phyloP scores from a whole-genome alignment of 2,797 vertebrate species.

The Squalus acanthias region DNA sequence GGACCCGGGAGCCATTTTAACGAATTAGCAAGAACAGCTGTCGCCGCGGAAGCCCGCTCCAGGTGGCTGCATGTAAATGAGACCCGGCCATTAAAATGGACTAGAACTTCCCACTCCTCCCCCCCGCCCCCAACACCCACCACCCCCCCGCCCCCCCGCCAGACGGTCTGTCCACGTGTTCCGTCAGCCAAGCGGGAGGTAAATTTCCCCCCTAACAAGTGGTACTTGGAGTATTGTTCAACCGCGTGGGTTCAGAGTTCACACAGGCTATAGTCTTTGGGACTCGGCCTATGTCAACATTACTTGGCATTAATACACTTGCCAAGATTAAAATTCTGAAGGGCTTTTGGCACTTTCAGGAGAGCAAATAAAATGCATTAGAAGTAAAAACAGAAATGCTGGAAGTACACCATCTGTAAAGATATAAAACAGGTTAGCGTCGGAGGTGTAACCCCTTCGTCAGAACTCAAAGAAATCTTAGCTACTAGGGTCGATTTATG shows the following conservation, averaged over 20 bases:
- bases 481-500: too few species aligned
- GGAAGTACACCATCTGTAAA: background rate
- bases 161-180: background rate
- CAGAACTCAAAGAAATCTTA: background rate
- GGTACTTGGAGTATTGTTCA: background rate
- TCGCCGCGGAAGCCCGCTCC: background rate
- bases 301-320: background rate
- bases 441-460: background rate
- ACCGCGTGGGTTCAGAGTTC: background rate
- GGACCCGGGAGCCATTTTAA: background rate
- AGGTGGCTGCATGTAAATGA: background rate
- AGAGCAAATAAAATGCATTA: background rate
- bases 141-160: background rate
- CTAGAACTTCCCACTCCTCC: background rate
- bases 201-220: background rate
- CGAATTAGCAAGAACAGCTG: background rate
- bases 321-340: background rate
- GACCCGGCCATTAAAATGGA: background rate
- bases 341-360: background rate
- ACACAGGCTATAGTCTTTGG: background rate
- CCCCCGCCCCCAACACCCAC: background rate
- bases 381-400: background rate
- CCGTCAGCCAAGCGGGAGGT: background rate
- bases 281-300: background rate
- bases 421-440: background rate